Evolutionary conservation across 1,140 invertebrate species (phyloP), one percentile per base, ranked within the genome.

Genomic region (Drosophila kurseongensis): DNA sequence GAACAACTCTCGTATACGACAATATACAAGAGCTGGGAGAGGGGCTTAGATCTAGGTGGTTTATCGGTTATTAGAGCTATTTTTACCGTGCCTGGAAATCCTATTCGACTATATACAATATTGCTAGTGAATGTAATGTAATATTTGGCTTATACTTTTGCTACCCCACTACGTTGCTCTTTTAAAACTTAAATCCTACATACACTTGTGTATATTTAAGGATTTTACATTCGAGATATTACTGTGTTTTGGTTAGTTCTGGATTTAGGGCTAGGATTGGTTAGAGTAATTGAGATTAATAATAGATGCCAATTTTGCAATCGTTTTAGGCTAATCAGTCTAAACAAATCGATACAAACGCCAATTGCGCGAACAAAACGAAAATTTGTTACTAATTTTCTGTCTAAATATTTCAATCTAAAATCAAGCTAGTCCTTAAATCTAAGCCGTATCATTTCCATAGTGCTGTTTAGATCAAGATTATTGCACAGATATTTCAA

Each of bases 131-230:
- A 79, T 80, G 54, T 80, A 75, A 65, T 60, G 75, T 61, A 75
- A 86, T 86, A 82, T 86, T 86, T 86, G 82, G 82, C 82, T 82
- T 86, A 82, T 88, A 68, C 60, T 71, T 84, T 80, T 55, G 68
- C 69, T 86, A 85, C 84, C 45, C 81, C 62, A 54, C 66, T 68
- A 41, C 23, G 60, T 51, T 77, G 47, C 66, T 75, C 71, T 50
- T 86, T 71, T 65, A 82, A 88, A 65, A 52, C 75, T 82, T 82
- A 75, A 47, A n/a, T 62, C 65, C 60, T 69, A 66, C 44, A 35
- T 51, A 52, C 50, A 36, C 50, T 52, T 13, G 13, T 13, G 12
- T 13, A 27, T 48, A 50, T 48, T 61, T 47, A 63, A 27, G 50
- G 78, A 40, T 13, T 41, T 73, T 45, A 61, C 62, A 71, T 71